phyloP scores from a whole-genome alignment of 2,797 vertebrate species.

The Fundulus diaphanus region DNA sequence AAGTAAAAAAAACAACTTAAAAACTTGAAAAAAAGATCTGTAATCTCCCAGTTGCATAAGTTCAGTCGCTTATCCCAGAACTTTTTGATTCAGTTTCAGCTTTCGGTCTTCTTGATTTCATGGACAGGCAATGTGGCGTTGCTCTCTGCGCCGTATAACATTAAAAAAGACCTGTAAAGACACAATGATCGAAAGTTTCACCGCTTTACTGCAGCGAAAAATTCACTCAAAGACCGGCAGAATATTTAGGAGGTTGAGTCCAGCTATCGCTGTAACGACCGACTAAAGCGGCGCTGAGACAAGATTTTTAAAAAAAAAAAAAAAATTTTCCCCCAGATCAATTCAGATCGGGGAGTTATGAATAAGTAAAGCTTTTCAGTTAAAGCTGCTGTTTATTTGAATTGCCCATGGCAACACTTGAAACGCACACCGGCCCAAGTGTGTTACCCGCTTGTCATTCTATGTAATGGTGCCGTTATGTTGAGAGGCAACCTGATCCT shows the following conservation, averaged over 20 bases:
- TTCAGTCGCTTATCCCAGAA: neutral
- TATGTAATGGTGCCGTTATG: neutral
- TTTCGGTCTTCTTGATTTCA: neutral
- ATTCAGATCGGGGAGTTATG: neutral
- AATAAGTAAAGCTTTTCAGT: slow-evolving; percentile 2
- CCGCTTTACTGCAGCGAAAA: neutral
- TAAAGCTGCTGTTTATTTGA: slow-evolving; percentile 31
- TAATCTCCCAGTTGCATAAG: neutral
- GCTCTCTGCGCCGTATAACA: neutral
- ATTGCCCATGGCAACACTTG: slow-evolving; percentile 5
- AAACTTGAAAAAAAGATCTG: no score
- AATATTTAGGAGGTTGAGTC: neutral
- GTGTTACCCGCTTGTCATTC: neutral
- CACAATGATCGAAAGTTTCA: neutral
- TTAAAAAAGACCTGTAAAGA: neutral
- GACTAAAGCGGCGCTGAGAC: neutral
- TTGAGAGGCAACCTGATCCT: neutral
- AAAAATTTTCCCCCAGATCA: neutral
- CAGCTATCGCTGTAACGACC: neutral
- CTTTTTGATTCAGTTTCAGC: neutral
- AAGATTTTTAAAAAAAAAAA: no score
- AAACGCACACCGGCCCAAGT: slow-evolving; percentile 6
- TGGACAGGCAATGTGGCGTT: no score
- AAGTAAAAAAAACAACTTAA: neutral
- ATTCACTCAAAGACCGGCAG: neutral